phyloP scores from a whole-genome alignment of 2,113 vertebrate genomes.

The Willisornis vidua region DNA sequence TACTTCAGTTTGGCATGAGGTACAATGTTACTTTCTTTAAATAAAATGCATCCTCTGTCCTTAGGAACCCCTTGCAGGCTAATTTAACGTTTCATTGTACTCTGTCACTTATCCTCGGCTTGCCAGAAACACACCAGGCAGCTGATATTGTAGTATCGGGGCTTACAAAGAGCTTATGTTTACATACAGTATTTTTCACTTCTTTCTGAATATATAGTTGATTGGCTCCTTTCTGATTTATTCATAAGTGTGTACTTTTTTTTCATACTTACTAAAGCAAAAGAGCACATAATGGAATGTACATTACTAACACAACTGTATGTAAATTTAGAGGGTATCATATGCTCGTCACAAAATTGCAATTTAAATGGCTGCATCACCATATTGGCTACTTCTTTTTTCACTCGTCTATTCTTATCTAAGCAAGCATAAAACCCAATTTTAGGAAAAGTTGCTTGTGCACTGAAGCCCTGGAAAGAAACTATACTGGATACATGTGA shows the following conservation, averaged over 20 bases:
- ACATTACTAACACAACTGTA: background rate
- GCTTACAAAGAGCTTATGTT: constrained; percentile 65
- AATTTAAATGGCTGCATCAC: background rate
- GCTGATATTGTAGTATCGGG: constrained; percentile 8
- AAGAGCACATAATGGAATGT: background rate
- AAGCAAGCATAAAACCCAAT: background rate
- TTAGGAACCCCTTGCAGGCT: constrained; percentile 42
- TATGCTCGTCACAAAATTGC: background rate
- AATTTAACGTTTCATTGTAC: constrained; percentile 67
- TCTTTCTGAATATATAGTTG: background rate
- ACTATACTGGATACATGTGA: background rate
- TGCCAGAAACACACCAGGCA: background rate
- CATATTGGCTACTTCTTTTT: background rate
- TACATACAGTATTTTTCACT: background rate
- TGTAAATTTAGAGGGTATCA: background rate
- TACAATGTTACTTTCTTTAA: constrained; percentile 78
- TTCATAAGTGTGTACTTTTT: constrained; percentile 5
- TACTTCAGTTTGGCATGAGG: constrained; percentile 75
- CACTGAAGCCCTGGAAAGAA: background rate
- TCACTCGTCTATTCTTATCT: background rate
- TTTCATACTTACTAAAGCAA: background rate
- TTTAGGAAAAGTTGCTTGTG: background rate
- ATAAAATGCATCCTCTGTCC: constrained; percentile 79
- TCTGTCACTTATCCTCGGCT: constrained; percentile 37
- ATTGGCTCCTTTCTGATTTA: constrained; percentile 38